These are phyloP conservation scores for Maniola jurtina DNA, from an alignment of 1,140 invertebrate species.

Conservation along the genomic window DNA sequence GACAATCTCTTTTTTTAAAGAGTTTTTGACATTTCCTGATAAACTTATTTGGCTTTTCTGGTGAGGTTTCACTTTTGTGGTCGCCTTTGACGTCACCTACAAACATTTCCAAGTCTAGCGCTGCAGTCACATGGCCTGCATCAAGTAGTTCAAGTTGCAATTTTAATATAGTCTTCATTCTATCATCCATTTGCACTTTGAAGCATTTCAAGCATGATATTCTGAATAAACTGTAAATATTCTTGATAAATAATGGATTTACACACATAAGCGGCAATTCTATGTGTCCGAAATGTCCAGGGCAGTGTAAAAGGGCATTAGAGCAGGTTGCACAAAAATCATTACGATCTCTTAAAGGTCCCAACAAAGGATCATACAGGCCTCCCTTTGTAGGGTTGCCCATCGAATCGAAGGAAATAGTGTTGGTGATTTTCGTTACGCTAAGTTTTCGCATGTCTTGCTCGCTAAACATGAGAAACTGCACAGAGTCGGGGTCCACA, in stretches of 20 bases:
- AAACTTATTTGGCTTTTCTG: slow-evolving; percentile 52
- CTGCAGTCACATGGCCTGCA: slow-evolving; percentile 85
- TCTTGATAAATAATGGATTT: slow-evolving; percentile 94
- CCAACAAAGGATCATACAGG: slow-evolving; percentile 91
- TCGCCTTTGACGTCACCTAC: slow-evolving; percentile 64
- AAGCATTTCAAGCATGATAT: slow-evolving; percentile 86
- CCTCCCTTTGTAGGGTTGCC: slow-evolving; percentile 91
- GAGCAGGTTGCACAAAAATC: slow-evolving; percentile 92
- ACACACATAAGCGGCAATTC: slow-evolving; percentile 93
- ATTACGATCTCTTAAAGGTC: slow-evolving; percentile 80
- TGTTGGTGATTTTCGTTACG: slow-evolving; percentile 91
- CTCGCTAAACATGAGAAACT: slow-evolving; percentile 86
- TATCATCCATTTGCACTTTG: slow-evolving; percentile 84
- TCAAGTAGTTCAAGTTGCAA: slow-evolving; percentile 88
- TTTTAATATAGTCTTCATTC: slow-evolving; percentile 83
- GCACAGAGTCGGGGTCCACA: slow-evolving; percentile 77
- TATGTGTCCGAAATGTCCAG: slow-evolving; percentile 97
- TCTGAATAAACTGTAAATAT: slow-evolving; percentile 84
- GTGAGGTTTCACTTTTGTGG: slow-evolving; percentile 40
- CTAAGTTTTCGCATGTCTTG: slow-evolving; percentile 94
- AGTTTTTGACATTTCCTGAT: slow-evolving; percentile 70
- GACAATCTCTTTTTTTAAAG: slow-evolving; percentile 62
- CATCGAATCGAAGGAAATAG: slow-evolving; percentile 90
- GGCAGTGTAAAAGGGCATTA: slow-evolving; percentile 84
- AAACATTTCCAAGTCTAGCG: slow-evolving; percentile 82